Conservation (phyloP, 1,140 invertebrate species). For the Drosophila sechellia region DNA sequence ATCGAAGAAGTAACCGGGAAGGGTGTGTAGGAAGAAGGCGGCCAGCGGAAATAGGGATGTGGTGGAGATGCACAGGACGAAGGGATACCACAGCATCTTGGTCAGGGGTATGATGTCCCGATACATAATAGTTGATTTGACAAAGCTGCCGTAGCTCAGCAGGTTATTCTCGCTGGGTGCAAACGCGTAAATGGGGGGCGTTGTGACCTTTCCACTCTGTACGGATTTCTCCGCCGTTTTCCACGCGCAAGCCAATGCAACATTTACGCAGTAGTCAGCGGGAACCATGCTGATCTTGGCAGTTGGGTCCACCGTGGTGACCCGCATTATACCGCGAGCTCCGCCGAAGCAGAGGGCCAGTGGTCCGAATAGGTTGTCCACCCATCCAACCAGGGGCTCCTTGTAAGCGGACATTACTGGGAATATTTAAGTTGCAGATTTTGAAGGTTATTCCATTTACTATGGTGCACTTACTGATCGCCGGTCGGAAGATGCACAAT, state of each 20-base stretch:
- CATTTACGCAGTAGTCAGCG: conserved; percentile 91
- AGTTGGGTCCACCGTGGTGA: conserved; percentile 86
- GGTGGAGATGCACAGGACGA: conserved; percentile 74
- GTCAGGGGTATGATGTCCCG: conserved; percentile 71
- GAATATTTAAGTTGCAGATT: conserved; percentile 89
- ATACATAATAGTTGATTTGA: conserved; percentile 42
- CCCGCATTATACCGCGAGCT: conserved; percentile 90
- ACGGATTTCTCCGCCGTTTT: conserved; percentile 85
- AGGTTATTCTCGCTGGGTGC: conserved; percentile 88
- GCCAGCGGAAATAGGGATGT: conserved; percentile 83
- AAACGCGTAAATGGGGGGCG: conserved; percentile 88
- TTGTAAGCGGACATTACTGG: conserved; percentile 91
- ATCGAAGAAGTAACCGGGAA: conserved; percentile 87
- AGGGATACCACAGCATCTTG: conserved; percentile 85
- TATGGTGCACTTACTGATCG: conserved; percentile 87
- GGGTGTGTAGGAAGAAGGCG: conserved; percentile 85
- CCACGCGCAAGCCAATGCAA: conserved; percentile 90
- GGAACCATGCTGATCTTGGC: conserved; percentile 88
- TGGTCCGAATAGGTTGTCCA: conserved; percentile 96
- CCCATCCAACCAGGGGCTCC: conserved; percentile 91
- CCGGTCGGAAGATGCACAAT: conserved; percentile 89
- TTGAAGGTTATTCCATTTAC: conserved; percentile 69
- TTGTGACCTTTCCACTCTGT: too few species aligned
- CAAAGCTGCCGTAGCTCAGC: conserved; percentile 87
- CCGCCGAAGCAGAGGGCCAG: conserved; percentile 89